Percentiles rank a stretch among this genome's conserved stretches.
Conservation (phyloP, 2,113 vertebrate species). For the Isurus oxyrinchus region DNA sequence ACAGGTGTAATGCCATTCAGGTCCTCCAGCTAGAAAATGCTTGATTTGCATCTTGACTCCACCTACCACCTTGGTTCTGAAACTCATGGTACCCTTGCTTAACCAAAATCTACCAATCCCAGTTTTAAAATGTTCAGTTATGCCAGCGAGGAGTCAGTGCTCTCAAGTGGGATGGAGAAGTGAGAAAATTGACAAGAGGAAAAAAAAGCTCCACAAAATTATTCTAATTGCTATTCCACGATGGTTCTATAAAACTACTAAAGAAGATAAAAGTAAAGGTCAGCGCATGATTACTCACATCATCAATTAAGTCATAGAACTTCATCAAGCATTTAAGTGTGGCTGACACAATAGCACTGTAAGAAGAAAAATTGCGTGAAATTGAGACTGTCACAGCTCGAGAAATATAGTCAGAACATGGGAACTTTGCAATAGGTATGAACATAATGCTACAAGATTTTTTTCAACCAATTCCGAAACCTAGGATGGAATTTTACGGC, state of each 20-base stretch:
- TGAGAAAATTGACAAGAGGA: not conserved
- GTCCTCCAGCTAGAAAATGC: not conserved
- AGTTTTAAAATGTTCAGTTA: not conserved
- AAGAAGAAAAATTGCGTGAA: constrained; percentile 2
- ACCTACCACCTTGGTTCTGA: not conserved
- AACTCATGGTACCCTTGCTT: not conserved
- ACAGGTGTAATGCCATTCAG: not conserved
- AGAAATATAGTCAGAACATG: not conserved
- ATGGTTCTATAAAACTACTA: not conserved
- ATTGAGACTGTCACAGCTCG: not conserved
- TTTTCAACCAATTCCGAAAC: too few relatives aligned
- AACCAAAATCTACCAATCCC: not conserved
- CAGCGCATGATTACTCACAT: constrained; percentile 48
- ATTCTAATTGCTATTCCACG: not conserved
- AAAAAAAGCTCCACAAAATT: not conserved
- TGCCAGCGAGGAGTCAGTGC: not conserved
- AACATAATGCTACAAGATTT: not conserved
- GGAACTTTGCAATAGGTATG: not conserved
- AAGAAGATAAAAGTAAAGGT: not conserved
- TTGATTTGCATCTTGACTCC: not conserved
- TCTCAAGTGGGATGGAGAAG: not conserved
- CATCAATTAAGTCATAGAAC: constrained; percentile 70
- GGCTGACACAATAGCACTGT: constrained; percentile 68
- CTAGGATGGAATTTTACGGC: too few relatives aligned
- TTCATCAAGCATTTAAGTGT: constrained; percentile 68